Percentiles rank a stretch among this genome's conserved stretches.
phyloP scores from a whole-genome alignment of 2,797 vertebrate species.

The Gymnodraco acuticeps region DNA sequence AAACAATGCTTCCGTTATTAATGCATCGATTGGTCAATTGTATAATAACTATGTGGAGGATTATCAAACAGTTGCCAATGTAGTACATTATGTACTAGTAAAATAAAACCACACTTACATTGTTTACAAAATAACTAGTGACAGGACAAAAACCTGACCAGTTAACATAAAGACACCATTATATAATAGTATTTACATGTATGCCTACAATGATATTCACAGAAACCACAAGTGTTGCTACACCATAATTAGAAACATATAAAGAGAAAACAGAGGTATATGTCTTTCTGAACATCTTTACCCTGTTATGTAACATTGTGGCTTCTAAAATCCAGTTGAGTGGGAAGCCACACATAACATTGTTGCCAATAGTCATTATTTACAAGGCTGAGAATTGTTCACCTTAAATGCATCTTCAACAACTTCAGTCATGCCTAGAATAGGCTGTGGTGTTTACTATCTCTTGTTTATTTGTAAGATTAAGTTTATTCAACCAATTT shows the following conservation, averaged over 20 bases:
- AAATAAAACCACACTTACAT: not conserved
- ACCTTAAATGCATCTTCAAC: constrained; percentile 21
- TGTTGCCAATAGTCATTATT: constrained; percentile 23
- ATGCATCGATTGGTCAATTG: not conserved
- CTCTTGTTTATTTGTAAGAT: not conserved
- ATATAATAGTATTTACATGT: not conserved
- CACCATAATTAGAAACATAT: constrained; percentile 6
- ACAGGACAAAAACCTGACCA: not conserved
- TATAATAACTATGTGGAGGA: not conserved
- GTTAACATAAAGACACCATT: not conserved
- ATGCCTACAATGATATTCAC: not conserved
- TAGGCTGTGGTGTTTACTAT: constrained; percentile 9
- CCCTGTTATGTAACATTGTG: constrained; percentile 55
- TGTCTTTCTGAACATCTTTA: constrained; percentile 45
- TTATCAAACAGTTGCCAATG: constrained; percentile 14
- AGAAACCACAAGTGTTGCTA: not conserved
- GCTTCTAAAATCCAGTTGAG: constrained; percentile 47
- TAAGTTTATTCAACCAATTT: too few relatives aligned
- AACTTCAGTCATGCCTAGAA: constrained; percentile 30
- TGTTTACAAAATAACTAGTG: not conserved
- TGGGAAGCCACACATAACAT: constrained; percentile 45
- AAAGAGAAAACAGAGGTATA: constrained; percentile 20
- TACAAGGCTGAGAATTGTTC: constrained; percentile 13
- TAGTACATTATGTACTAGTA: not conserved
- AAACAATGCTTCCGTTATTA: constrained; percentile 10